phyloP scores from a whole-genome alignment of 1,140 invertebrate genomes.

The Drosophila prosaltans region DNA sequence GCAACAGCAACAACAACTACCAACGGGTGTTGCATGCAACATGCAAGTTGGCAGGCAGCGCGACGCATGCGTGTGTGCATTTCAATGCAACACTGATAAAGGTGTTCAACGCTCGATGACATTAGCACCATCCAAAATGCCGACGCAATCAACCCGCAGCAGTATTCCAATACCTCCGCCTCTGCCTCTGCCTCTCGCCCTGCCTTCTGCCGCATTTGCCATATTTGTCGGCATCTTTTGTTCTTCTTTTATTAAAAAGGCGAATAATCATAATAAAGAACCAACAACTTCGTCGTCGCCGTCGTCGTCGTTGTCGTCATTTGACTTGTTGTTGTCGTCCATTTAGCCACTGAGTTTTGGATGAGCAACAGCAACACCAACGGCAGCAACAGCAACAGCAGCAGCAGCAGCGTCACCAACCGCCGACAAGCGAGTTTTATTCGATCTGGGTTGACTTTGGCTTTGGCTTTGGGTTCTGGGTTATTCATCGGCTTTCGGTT shows the following conservation, averaged over 20 bases:
- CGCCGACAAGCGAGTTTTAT: slow-evolving; percentile 56
- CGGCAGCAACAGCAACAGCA: slow-evolving; percentile 20
- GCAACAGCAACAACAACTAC: neutral
- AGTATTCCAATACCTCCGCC: neutral
- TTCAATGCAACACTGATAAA: slow-evolving; percentile 82
- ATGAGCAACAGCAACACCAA: slow-evolving; percentile 59
- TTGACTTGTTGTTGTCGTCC: slow-evolving; percentile 64
- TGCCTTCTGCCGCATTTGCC: slow-evolving; percentile 52
- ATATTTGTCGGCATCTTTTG: slow-evolving; percentile 80
- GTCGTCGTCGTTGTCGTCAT: slow-evolving; percentile 28
- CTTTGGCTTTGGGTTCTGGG: neutral
- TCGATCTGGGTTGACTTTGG: neutral
- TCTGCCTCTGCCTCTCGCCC: too few relatives aligned
- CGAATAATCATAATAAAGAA: slow-evolving; percentile 82
- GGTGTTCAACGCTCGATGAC: slow-evolving; percentile 82
- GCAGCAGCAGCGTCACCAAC: slow-evolving; percentile 13
- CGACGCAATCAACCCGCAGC: slow-evolving; percentile 58
- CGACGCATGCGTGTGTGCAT: slow-evolving; percentile 77
- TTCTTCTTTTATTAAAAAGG: slow-evolving; percentile 82
- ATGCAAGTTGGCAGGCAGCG: slow-evolving; percentile 58
- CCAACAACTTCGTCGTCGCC: slow-evolving; percentile 61
- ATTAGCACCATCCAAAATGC: slow-evolving; percentile 78
- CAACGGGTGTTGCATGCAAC: slow-evolving; percentile 52
- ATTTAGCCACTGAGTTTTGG: slow-evolving; percentile 79
- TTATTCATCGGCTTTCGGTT: neutral